phyloP scores from a whole-genome alignment of 1,140 invertebrate genomes.

The Euwallacea similis region DNA sequence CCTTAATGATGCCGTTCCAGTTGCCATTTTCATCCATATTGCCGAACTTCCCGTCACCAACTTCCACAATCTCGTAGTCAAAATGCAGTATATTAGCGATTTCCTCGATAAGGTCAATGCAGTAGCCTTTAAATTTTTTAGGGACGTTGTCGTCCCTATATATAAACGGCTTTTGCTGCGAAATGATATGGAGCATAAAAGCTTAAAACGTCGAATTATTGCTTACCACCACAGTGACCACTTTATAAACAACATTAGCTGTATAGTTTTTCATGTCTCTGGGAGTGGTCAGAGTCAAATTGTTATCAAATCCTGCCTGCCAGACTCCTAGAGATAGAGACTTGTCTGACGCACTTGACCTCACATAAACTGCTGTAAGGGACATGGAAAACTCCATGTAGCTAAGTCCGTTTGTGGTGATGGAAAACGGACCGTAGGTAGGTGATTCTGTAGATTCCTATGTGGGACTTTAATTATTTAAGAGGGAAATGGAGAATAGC shows the following conservation, averaged over 20 bases:
- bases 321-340: conserved; percentile 65
- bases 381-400: conserved; percentile 74
- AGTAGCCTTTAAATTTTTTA: conserved; percentile 83
- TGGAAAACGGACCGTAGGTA: conserved; percentile 62
- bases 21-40: conserved; percentile 81
- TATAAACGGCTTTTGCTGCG: conserved; percentile 86
- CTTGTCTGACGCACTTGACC: conserved; percentile 67
- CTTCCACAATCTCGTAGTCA: conserved; percentile 83
- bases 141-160: conserved; percentile 67
- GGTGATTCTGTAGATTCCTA: conserved; percentile 62
- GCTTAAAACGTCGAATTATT: not conserved
- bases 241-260: conserved; percentile 67
- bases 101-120: conserved; percentile 87
- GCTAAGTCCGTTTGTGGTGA: conserved; percentile 67
- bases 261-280: conserved; percentile 72
- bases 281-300: conserved; percentile 63
- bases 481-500: too few species aligned
- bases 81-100: conserved; percentile 83
- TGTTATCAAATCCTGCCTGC: conserved; percentile 68
- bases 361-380: conserved; percentile 66
- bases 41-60: conserved; percentile 79
- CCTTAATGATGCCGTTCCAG: conserved; percentile 90
- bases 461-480: not conserved
- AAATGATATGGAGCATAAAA: conserved; percentile 8
- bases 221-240: conserved; percentile 45